Conservation (phyloP, 2,888 invertebrate species). For the Drosophila setosimentum region DNA sequence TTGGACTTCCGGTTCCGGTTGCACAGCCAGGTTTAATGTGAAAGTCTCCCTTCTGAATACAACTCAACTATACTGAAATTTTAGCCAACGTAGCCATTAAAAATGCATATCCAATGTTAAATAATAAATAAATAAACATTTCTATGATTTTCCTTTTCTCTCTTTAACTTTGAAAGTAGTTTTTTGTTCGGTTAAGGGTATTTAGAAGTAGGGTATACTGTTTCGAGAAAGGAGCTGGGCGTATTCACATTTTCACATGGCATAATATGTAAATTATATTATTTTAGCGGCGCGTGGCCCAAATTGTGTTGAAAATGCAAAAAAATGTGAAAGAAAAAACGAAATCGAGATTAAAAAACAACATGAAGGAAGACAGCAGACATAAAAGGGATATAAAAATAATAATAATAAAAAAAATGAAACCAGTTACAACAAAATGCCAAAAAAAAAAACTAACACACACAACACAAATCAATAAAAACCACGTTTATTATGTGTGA, state of each 20-base stretch:
- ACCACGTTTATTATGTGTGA: constrained; percentile 4
- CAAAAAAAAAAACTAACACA: constrained; percentile 29
- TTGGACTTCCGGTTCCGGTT: not conserved
- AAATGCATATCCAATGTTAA: not conserved
- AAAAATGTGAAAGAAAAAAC: not conserved
- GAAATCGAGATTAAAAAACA: constrained; percentile 5
- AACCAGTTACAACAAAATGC: constrained; percentile 15
- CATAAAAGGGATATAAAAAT: constrained; percentile 1
- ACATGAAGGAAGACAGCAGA: not conserved
- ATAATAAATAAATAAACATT: not conserved
- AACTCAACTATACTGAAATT: not conserved
- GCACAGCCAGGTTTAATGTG: not conserved
- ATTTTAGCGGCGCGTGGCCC: constrained; percentile 41
- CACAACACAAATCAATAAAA: constrained; percentile 50
- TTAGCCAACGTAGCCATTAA: no score
- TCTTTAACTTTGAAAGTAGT: not conserved
- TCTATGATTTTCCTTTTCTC: not conserved
- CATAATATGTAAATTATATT: constrained; percentile 65
- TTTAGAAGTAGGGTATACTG: not conserved
- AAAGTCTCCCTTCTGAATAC: not conserved
- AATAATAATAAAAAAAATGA: no score
- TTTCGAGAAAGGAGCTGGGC: not conserved
- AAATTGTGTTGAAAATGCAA: constrained; percentile 30
- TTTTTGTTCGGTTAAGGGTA: no score
- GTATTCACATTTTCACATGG: constrained; percentile 29